Evolutionary conservation across 1,140 invertebrate species (phyloP).

Genomic region (Trialeurodes vaporariorum): DNA sequence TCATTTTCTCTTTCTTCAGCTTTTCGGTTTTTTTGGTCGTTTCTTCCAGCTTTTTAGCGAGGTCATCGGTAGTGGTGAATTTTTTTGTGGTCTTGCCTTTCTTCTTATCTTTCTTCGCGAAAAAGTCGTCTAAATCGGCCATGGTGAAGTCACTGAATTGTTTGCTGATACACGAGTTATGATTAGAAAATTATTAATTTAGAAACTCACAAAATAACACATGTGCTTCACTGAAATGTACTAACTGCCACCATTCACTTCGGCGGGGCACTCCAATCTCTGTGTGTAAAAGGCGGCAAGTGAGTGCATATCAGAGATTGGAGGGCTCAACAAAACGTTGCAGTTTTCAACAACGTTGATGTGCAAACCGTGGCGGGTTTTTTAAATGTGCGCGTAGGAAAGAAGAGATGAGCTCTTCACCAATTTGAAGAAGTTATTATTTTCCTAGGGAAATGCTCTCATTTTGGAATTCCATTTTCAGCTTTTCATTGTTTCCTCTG

Average conservation of each 20-base stretch:
- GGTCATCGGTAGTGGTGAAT: neutral
- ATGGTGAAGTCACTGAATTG: neutral
- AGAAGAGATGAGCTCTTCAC: too few species aligned
- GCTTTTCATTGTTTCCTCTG: too few species aligned
- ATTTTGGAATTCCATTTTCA: too few species aligned
- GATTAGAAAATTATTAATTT: neutral
- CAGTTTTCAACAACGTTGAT: too few species aligned
- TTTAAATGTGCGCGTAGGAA: too few species aligned
- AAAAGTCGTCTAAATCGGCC: neutral
- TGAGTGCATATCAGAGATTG: too few species aligned
- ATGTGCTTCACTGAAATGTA: neutral
- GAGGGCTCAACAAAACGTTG: too few species aligned
- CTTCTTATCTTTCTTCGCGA: neutral
- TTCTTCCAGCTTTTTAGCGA: neutral
- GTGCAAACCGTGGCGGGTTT: too few species aligned
- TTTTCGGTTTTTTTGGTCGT: neutral
- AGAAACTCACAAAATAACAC: neutral
- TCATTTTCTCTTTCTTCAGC: neutral
- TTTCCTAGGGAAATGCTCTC: too few species aligned
- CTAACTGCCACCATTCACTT: neutral
- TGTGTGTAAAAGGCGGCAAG: too few species aligned
- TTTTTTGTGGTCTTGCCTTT: neutral
- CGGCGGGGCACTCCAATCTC: neutral
- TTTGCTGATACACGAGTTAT: neutral
- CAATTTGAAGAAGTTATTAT: too few species aligned